These are phyloP conservation scores for Sminthurinus signatus DNA, from an alignment of 1,140 invertebrate genomes.

Conservation along the genomic window DNA sequence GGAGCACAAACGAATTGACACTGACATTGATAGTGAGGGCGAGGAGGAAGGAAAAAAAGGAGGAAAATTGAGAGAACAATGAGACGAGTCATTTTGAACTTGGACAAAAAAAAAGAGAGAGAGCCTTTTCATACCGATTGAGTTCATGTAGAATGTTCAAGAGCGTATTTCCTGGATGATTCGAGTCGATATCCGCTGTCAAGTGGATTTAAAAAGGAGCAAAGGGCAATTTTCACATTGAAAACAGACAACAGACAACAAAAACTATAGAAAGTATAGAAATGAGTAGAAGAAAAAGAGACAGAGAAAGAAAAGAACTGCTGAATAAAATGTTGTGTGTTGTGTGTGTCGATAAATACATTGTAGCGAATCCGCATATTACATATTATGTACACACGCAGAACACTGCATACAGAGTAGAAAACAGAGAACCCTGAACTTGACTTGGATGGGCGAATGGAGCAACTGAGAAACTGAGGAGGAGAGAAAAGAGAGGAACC, in stretches of 20 bases:
- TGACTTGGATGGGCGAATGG: conserved; percentile 1
- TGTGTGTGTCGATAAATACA: too few species aligned
- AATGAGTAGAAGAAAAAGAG: too few species aligned
- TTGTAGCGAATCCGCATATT: too few species aligned
- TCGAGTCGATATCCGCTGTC: conserved; percentile 21
- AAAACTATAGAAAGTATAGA: too few species aligned
- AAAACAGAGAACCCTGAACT: neutral
- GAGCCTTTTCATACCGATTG: conserved; percentile 1
- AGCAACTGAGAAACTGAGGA: neutral
- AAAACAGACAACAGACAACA: conserved; percentile 4
- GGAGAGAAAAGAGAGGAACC: neutral
- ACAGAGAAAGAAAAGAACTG: neutral
- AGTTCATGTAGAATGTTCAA: conserved; percentile 1
- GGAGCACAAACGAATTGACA: too few species aligned
- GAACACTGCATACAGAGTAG: neutral
- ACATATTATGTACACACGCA: too few species aligned
- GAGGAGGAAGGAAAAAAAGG: conserved; percentile 14
- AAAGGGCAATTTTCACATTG: conserved; percentile 16
- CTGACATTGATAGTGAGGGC: neutral
- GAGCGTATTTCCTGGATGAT: conserved; percentile 27
- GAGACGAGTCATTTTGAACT: conserved; percentile 1
- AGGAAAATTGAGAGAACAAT: conserved; percentile 1
- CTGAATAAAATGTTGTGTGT: neutral
- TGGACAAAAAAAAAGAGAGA: conserved; percentile 2
- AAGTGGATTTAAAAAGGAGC: conserved; percentile 13